Conservation (phyloP, 2,113 vertebrate genomes). For the Sitta europaea region DNA sequence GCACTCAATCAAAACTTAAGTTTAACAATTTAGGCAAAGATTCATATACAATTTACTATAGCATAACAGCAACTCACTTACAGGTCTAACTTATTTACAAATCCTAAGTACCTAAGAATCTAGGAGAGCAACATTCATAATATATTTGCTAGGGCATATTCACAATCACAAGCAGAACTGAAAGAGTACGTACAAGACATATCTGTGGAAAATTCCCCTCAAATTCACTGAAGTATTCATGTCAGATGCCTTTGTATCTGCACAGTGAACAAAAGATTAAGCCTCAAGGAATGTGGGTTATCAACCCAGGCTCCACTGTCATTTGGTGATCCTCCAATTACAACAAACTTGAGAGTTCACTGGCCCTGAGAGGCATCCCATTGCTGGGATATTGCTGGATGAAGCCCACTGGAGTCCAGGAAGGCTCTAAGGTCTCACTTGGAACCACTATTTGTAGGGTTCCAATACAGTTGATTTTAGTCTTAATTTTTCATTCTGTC, state of each 20-base stretch:
- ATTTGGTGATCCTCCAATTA: no score
- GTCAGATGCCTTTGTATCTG: not conserved
- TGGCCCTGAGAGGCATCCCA: not conserved
- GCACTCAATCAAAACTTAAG: not conserved
- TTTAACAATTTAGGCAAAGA: not conserved
- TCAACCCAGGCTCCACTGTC: not conserved
- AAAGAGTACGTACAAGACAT: not conserved
- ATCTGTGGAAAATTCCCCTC: not conserved
- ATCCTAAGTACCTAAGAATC: not conserved
- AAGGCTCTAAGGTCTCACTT: not conserved
- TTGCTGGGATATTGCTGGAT: not conserved
- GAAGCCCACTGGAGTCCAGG: not conserved
- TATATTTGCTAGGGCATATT: not conserved
- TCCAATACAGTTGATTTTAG: not conserved
- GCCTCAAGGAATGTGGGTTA: not conserved
- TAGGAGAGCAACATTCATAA: not conserved
- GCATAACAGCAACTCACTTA: not conserved
- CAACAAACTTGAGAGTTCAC: not conserved
- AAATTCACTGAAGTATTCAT: not conserved
- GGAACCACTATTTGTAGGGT: not conserved
- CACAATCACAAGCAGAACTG: not conserved
- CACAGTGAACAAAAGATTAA: not conserved
- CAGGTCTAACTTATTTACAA: not conserved
- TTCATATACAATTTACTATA: not conserved
- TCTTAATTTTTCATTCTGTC: not conserved